These are phyloP conservation scores for Fragum sueziense DNA, from an alignment of 2,888 invertebrate genomes.

Conservation along the genomic window DNA sequence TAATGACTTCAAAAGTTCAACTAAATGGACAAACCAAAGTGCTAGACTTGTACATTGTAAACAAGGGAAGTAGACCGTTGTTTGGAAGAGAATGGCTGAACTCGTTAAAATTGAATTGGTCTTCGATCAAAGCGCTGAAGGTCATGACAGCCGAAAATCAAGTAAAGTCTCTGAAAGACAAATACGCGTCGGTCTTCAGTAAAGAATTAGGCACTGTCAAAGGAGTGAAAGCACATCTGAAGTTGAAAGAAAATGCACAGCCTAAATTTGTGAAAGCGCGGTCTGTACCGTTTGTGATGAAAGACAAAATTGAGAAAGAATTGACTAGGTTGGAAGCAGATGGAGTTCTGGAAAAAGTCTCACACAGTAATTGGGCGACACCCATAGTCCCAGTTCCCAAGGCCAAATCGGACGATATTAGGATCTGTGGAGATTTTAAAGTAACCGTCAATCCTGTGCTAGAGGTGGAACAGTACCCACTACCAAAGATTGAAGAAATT, in stretches of 20 bases:
- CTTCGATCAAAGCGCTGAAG: slow-evolving; percentile 34
- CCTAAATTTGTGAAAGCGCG: slow-evolving; percentile 55
- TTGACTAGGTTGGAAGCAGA: slow-evolving; percentile 38
- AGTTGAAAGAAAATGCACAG: slow-evolving; percentile 29
- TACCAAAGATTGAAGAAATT: slow-evolving; percentile 69
- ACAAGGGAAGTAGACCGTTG: slow-evolving; percentile 44
- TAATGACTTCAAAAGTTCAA: too few species aligned
- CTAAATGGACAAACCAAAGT: slow-evolving; percentile 9
- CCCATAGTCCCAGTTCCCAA: slow-evolving; percentile 62
- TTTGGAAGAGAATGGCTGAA: slow-evolving; percentile 53
- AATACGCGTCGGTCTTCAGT: slow-evolving; percentile 28
- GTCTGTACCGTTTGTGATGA: slow-evolving; percentile 53
- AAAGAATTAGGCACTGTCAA: slow-evolving; percentile 35
- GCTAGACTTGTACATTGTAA: slow-evolving; percentile 47
- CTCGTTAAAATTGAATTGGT: slow-evolving; percentile 33
- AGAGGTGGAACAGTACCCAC: slow-evolving; percentile 68
- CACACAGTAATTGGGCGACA: slow-evolving; percentile 63
- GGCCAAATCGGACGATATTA: slow-evolving; percentile 44
- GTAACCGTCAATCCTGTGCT: slow-evolving; percentile 68
- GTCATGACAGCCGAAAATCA: background rate
- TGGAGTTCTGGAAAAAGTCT: slow-evolving; percentile 49
- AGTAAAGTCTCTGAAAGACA: slow-evolving; percentile 16
- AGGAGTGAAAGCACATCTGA: slow-evolving; percentile 37
- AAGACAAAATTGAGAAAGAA: slow-evolving; percentile 53
- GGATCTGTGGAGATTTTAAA: slow-evolving; percentile 71